Evolutionary conservation across 2,113 vertebrate genomes (phyloP), one percentile per base, ranked within the genome.

Genomic region (Nyctereutes procyonoides): DNA sequence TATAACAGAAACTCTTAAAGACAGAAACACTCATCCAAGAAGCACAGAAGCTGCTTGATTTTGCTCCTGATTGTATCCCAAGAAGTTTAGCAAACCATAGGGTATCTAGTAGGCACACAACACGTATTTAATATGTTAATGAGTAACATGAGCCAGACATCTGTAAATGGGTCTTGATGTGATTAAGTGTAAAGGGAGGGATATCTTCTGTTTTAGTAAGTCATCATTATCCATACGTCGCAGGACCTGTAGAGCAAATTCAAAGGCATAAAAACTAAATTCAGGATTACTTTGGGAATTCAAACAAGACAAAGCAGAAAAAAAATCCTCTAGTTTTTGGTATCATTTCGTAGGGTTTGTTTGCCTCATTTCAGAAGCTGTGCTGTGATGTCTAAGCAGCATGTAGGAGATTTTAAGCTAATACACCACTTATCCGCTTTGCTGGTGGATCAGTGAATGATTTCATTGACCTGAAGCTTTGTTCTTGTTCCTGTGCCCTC

Each of bases 391-490:
- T 95, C 94, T 97, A 92, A 89, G 96, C 84, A 97, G 95, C 85
- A 87, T 19, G 15, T 77, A 95, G 60, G 79, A 94, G 84, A 97
- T 95, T 98, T 98, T 96, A 97, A 92, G n/a, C 43, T 96, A 71
- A 83, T 95, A 98, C 51, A 65, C 95, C 97, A 96, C n/a, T 95
- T 92, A 92, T 22, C 8, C 28, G 81, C 55, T 95, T 95, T 83
- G 77, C 71, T 90, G 95, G 30, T 79, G 88, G 67, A 96, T 97
- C 90, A 93, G 88, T 93, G 80, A 93, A 97, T 97, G 60, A 28
- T 95, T 98, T 98, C 97, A 97, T 26, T 98, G 95, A 97, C 95
- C 65, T 93, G 63, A 87, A 90, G 95, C 71, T 97, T 97, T 98
- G 62, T 97, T 98, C 92, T 96, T 73, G 83, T 97, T 96, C 43